phyloP scores from a whole-genome alignment of 1,140 invertebrate genomes.

The Eueides isabella region DNA sequence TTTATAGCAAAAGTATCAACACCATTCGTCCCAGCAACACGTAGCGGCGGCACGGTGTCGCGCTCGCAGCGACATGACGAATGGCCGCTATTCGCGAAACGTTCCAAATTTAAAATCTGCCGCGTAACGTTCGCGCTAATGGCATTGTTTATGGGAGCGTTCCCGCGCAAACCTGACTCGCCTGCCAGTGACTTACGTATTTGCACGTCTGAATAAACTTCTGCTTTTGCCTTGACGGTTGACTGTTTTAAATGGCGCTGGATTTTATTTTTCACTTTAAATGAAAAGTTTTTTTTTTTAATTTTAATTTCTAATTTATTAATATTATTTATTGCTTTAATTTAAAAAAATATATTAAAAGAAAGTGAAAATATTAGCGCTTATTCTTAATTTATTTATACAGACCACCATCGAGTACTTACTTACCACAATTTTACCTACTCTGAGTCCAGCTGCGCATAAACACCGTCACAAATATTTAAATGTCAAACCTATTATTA shows the following conservation, averaged over 20 bases:
- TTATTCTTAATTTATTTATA: too few species aligned
- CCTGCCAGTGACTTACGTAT: constrained; percentile 66
- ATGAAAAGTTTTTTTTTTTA: neutral
- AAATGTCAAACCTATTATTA: neutral
- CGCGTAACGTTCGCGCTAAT: constrained; percentile 76
- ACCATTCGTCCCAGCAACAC: constrained; percentile 23
- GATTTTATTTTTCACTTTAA: neutral
- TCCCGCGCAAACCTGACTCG: constrained; percentile 52
- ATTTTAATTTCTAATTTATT: neutral
- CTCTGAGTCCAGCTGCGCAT: neutral
- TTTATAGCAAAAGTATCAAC: constrained; percentile 58
- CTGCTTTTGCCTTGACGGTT: constrained; percentile 21
- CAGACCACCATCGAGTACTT: neutral
- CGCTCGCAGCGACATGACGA: constrained; percentile 77
- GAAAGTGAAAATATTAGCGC: too few species aligned
- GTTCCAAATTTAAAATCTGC: constrained; percentile 81
- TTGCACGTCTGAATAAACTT: constrained; percentile 35
- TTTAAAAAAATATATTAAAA: too few species aligned
- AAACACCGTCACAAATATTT: neutral
- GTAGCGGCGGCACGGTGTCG: constrained; percentile 65
- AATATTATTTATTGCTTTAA: neutral
- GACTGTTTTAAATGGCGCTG: constrained; percentile 13
- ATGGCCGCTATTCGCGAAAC: constrained; percentile 59
- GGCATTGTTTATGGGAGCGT: constrained; percentile 78
- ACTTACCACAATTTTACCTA: neutral